These are phyloP conservation scores for Drosophila meridiana DNA, from an alignment of 2,888 invertebrate genomes.

Conservation along the genomic window DNA sequence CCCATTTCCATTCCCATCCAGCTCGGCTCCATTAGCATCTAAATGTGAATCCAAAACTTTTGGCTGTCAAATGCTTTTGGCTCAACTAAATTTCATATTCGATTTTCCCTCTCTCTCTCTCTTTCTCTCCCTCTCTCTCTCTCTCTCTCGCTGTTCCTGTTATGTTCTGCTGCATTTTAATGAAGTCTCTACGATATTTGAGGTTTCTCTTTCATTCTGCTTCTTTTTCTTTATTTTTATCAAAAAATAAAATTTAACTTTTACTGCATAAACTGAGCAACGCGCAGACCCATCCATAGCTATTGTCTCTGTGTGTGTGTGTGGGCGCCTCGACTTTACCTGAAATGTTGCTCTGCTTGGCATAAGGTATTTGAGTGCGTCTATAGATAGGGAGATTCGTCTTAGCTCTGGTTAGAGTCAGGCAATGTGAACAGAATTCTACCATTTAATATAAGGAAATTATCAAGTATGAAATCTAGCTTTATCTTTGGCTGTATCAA, in stretches of 20 bases:
- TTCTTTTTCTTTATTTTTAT: constrained; percentile 16
- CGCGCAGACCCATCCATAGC: constrained; percentile 3
- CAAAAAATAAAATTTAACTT: constrained; percentile 48
- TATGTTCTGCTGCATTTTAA: constrained; percentile 53
- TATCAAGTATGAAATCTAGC: neutral
- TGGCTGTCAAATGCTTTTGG: constrained; percentile 75
- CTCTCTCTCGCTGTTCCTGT: constrained; percentile 1
- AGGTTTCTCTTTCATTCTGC: constrained; percentile 8
- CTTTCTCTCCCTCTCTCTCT: neutral
- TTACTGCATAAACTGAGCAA: constrained; percentile 34
- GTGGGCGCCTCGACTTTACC: constrained; percentile 37
- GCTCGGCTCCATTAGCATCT: constrained; percentile 68
- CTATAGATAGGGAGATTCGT: neutral
- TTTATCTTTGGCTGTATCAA: neutral
- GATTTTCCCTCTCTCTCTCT: constrained; percentile 50
- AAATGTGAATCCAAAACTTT: constrained; percentile 64
- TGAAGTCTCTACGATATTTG: constrained; percentile 35
- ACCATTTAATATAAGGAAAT: no score
- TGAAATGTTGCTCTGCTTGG: neutral
- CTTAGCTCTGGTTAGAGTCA: neutral
- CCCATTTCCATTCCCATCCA: constrained; percentile 1
- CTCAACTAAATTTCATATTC: constrained; percentile 77
- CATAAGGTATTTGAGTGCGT: neutral
- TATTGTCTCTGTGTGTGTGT: constrained; percentile 22
- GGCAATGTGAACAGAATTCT: neutral